phyloP scores from a whole-genome alignment of 2,888 invertebrate genomes.

The Drosophila meridionalis region DNA sequence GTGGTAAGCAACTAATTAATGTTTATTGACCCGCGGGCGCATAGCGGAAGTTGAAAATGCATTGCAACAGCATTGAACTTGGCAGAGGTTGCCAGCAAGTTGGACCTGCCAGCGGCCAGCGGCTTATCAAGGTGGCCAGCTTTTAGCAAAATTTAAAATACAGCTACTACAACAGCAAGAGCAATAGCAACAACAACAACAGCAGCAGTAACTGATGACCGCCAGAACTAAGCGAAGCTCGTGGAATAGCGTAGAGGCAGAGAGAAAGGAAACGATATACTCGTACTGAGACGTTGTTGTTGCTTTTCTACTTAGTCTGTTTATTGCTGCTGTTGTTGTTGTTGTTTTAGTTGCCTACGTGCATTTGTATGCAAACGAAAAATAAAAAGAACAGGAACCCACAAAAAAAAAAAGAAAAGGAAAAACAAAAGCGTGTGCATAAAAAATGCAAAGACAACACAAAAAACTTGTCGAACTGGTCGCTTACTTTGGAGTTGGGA shows the following conservation, averaged over 20 bases:
- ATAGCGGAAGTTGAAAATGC: slow-evolving; percentile 68
- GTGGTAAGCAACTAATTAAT: slow-evolving; percentile 52
- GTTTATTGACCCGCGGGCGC: slow-evolving; percentile 58
- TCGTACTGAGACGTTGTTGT: slow-evolving; percentile 25
- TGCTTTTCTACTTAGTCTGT: slow-evolving; percentile 9
- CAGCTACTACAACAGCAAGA: slow-evolving; percentile 25
- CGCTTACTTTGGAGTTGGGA: slow-evolving; percentile 52
- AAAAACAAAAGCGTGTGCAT: slow-evolving; percentile 64
- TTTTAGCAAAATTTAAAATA: slow-evolving; percentile 64
- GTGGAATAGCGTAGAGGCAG: slow-evolving; percentile 30
- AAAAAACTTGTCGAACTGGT: slow-evolving; percentile 83
- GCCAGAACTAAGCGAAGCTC: slow-evolving; percentile 60
- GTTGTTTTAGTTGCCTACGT: slow-evolving; percentile 25
- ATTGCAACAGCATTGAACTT: slow-evolving; percentile 73
- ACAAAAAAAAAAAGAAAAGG: slow-evolving; percentile 22
- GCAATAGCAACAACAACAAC: slow-evolving; percentile 27
- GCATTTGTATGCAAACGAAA: slow-evolving; percentile 66
- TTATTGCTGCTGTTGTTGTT: slow-evolving; percentile 11
- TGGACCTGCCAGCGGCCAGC: slow-evolving; percentile 34
- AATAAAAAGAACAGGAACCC: slow-evolving; percentile 47
- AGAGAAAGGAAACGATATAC: slow-evolving; percentile 56
- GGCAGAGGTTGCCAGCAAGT: slow-evolving; percentile 34
- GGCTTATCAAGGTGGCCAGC: slow-evolving; percentile 75
- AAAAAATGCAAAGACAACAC: slow-evolving; percentile 71
- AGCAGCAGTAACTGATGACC: slow-evolving; percentile 55